Evolutionary conservation across 2,888 invertebrate species (phyloP).

Genomic region (Mesorhabditis belari): DNA sequence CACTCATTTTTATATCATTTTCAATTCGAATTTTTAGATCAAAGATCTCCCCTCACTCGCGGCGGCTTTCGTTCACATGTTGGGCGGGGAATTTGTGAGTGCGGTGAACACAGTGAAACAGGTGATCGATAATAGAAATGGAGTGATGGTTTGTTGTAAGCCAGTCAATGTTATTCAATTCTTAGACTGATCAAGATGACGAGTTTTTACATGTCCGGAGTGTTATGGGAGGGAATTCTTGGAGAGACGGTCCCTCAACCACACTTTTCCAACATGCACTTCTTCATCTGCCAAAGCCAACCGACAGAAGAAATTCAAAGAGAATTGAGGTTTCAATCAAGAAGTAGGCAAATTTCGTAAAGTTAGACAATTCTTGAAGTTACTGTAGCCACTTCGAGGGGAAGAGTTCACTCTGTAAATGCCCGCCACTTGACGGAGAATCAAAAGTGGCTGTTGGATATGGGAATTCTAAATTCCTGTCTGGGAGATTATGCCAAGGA

Average conservation of each 20-base stretch:
- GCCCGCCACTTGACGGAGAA: too few relatives aligned
- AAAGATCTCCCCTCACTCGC: neutral
- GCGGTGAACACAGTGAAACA: neutral
- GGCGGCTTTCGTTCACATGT: neutral
- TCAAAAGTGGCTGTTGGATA: too few relatives aligned
- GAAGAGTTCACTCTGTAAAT: too few relatives aligned
- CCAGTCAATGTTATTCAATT: neutral
- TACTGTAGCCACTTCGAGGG: too few relatives aligned
- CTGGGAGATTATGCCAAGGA: too few relatives aligned
- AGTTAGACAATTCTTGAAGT: too few relatives aligned
- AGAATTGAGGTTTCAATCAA: neutral
- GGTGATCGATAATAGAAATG: neutral
- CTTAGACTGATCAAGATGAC: neutral
- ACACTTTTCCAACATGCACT: neutral
- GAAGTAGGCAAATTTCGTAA: neutral
- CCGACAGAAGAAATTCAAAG: neutral
- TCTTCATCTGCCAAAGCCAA: neutral
- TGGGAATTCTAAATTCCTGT: too few relatives aligned
- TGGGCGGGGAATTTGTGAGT: neutral
- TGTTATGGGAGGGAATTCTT: neutral
- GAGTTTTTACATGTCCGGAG: neutral
- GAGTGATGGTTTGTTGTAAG: neutral
- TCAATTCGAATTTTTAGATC: too few relatives aligned
- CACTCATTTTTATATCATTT: too few relatives aligned
- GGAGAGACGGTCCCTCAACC: neutral